Percentiles rank a stretch among this genome's conserved stretches.
Conservation (phyloP, 2,888 invertebrate genomes). For the Dasypogon diadema region DNA sequence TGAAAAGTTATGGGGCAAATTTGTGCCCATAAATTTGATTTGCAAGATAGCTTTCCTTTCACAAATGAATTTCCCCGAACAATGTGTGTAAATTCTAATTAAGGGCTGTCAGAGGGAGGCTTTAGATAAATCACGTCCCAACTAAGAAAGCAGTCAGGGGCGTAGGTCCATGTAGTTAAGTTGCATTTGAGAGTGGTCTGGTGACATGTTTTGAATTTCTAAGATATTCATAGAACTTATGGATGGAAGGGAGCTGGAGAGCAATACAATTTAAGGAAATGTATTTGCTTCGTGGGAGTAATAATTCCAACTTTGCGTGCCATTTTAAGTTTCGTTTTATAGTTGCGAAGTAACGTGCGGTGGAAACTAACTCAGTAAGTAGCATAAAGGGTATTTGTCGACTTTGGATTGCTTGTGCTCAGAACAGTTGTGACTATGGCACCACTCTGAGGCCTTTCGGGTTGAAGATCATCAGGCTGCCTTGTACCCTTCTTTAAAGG, state of each 20-base stretch:
- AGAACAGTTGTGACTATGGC: too few species aligned
- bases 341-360: constrained; percentile 14
- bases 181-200: constrained; percentile 23
- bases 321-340: constrained; percentile 34
- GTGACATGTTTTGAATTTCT: constrained; percentile 37
- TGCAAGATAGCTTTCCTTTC: constrained; percentile 28
- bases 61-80: constrained; percentile 22
- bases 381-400: too few species aligned
- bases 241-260: background rate
- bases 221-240: constrained; percentile 22
- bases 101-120: constrained; percentile 22
- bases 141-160: background rate
- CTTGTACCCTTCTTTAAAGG: too few species aligned
- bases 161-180: constrained; percentile 1
- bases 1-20: background rate
- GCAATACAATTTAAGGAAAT: constrained; percentile 36
- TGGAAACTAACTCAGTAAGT: too few species aligned
- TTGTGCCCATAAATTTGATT: constrained; percentile 34
- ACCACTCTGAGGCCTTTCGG: too few species aligned
- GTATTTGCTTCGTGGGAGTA: constrained; percentile 36
- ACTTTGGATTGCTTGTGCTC: too few species aligned
- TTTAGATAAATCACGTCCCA: constrained; percentile 34
- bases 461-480: too few species aligned
- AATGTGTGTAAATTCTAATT: constrained; percentile 49
- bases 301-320: constrained; percentile 37